Percentiles rank a stretch among this genome's conserved stretches.
phyloP scores from a whole-genome alignment of 2,888 invertebrate species.

The Cosmorhoe ocellata region DNA sequence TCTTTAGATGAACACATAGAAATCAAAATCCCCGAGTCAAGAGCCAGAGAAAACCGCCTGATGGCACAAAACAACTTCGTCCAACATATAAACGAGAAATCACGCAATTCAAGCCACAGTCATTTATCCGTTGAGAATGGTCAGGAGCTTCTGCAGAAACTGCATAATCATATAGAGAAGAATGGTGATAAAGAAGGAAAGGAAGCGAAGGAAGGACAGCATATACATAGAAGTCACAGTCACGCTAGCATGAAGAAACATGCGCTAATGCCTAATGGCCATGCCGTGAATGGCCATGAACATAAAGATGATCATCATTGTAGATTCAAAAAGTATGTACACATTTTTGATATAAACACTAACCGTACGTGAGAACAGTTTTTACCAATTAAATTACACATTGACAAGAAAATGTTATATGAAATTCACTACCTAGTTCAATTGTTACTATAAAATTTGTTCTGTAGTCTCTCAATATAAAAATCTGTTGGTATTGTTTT shows the following conservation, averaged over 20 bases:
- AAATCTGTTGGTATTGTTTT: too few relatives aligned
- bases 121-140: conserved; percentile 70
- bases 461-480: too few relatives aligned
- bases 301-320: conserved; percentile 56
- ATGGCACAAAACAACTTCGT: conserved; percentile 77
- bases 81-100: conserved; percentile 72
- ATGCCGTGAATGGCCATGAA: conserved; percentile 61
- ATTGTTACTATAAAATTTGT: too few relatives aligned
- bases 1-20: conserved; percentile 83
- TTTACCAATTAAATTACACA: too few relatives aligned
- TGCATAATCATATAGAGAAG: conserved; percentile 39
- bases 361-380: too few relatives aligned
- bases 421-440: too few relatives aligned
- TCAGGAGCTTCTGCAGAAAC: conserved; percentile 50
- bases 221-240: conserved; percentile 73
- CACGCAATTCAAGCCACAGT: conserved; percentile 61
- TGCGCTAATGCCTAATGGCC: conserved; percentile 64
- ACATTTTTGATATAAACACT: too few relatives aligned
- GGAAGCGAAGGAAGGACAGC: conserved; percentile 38
- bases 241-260: conserved; percentile 75
- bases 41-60: conserved; percentile 73
- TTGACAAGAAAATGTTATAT: too few relatives aligned
- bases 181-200: conserved; percentile 41
- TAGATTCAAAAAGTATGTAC: conserved; percentile 62
- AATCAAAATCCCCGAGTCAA: conserved; percentile 80